Percentiles rank a stretch among this genome's conserved stretches.
These are phyloP conservation scores for Muscicapa adusta DNA, from an alignment of 2,113 vertebrate species.

Conservation along the genomic window DNA sequence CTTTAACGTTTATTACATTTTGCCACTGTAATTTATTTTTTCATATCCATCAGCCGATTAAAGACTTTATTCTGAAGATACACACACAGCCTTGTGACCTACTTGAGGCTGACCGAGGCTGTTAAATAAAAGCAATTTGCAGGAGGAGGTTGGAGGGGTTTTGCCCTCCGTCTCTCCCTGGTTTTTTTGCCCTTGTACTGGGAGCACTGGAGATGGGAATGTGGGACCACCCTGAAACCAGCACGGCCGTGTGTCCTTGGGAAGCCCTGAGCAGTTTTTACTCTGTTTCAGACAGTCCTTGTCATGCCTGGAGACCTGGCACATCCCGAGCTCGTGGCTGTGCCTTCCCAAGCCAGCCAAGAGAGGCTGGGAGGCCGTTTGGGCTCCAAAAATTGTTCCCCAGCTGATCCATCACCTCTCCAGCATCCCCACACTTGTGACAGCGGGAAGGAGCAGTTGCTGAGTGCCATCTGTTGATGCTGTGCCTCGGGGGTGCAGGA, in stretches of 20 bases:
- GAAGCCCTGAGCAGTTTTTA: background rate
- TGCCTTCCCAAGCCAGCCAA: background rate
- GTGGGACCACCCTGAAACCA: fast-evolving
- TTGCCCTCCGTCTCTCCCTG: background rate
- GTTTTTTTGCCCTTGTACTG: background rate
- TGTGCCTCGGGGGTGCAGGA: background rate
- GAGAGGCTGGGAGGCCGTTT: fast-evolving
- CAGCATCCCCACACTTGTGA: fast-evolving
- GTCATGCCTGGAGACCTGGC: fast-evolving
- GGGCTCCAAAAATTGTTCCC: background rate
- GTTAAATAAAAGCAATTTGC: constrained; percentile 47
- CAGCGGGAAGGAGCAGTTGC: background rate
- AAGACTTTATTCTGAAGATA: constrained; percentile 81
- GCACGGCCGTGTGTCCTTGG: background rate
- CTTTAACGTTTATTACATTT: constrained; percentile 86
- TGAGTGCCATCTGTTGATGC: constrained; percentile 8
- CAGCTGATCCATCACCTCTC: fast-evolving
- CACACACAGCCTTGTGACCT: constrained; percentile 75
- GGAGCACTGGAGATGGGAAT: background rate
- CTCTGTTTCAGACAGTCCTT: fast-evolving
- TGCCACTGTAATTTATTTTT: constrained; percentile 82
- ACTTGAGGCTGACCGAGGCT: constrained; percentile 73
- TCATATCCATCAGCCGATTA: constrained; percentile 81
- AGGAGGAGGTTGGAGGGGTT: background rate
- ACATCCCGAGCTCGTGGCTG: fast-evolving